Conservation (phyloP, 2,888 invertebrate genomes). For the Aphidoletes aphidimyza region DNA sequence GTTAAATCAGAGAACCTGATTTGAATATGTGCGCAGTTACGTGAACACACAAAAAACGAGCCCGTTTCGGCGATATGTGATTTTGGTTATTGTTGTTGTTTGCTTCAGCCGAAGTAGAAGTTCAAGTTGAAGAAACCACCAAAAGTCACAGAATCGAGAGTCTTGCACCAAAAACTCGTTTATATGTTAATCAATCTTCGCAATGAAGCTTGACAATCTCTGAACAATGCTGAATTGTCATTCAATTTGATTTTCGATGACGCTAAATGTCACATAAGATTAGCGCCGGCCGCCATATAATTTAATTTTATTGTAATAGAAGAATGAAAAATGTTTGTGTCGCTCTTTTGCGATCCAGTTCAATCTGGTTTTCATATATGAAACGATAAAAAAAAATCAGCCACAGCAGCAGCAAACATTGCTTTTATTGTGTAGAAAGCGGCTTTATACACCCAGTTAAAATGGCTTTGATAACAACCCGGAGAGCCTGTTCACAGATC, state of each 20-base stretch:
- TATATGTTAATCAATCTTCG: background rate
- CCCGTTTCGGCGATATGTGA: background rate
- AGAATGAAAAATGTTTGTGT: background rate
- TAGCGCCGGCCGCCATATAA: background rate
- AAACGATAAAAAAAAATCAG: background rate
- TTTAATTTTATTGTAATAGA: background rate
- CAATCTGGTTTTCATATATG: slow-evolving; percentile 8
- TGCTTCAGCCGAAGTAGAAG: background rate
- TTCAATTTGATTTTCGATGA: background rate
- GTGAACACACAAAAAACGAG: background rate
- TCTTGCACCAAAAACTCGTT: slow-evolving; percentile 38
- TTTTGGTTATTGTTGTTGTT: background rate
- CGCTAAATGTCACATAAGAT: slow-evolving; percentile 5
- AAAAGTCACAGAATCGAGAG: no score
- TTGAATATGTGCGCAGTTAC: background rate
- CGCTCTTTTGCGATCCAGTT: background rate
- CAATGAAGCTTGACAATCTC: background rate
- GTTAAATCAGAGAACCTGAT: background rate
- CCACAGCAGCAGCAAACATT: no score
- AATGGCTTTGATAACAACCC: no score
- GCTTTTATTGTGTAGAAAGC: no score
- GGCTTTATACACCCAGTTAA: no score
- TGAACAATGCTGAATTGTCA: background rate
- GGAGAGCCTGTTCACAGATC: background rate
- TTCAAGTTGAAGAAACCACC: slow-evolving; percentile 53